Base-by-base conservation (phyloP, 2,797 vertebrate species). In the Enteromius afrohamiltoni region DNA sequence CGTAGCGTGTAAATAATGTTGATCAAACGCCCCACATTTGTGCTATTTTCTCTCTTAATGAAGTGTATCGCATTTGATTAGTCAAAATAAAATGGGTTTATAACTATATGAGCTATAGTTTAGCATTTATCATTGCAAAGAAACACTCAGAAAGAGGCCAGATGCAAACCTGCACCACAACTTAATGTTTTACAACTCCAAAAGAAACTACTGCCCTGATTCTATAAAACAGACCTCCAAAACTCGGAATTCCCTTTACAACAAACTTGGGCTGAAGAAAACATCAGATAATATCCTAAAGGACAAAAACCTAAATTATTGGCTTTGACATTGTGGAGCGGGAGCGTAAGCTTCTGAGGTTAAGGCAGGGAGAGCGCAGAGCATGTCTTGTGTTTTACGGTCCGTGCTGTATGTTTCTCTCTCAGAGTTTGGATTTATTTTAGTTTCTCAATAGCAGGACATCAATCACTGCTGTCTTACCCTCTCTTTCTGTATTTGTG, bases 11-110 rank as follows among this genome's bases (percentile, higher is more conserved):
- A 92, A 92, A 93, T 90, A 91, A 84, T 58, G 82, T 65, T 88
- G 91, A 94, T 94, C 91, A 93, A 90, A 90, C 84, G 75, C 47
- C 14, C 85, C 69, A 83, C 86, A 80, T 79, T 79, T 84, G 77
- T 82, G 88, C 85, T 82, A 91, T 93, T 93, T 91, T 93, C 91
- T 83, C 80, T 92, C 86, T 55, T 92, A 94, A 94, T 95, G 93
- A 90, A 88, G 91, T 92, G 93, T 92, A 89, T 90, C 92, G 89
- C 86, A 88, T 90, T 89, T 95, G 93, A 94, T 95, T 94, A 91
- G 88, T 87, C 83, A 53, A 86, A 80, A 83, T 84, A 71, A 86
- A 88, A 82, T 65, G 55, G 37, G 47, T 42, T 76, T n/a, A 69
- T 42, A 49, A 49, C 51, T 34, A 40, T 47, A 73, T 34, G 60